Conservation (phyloP, 37 sponge, comb jelly and placozoan genomes). For the Geodia barretti region DNA sequence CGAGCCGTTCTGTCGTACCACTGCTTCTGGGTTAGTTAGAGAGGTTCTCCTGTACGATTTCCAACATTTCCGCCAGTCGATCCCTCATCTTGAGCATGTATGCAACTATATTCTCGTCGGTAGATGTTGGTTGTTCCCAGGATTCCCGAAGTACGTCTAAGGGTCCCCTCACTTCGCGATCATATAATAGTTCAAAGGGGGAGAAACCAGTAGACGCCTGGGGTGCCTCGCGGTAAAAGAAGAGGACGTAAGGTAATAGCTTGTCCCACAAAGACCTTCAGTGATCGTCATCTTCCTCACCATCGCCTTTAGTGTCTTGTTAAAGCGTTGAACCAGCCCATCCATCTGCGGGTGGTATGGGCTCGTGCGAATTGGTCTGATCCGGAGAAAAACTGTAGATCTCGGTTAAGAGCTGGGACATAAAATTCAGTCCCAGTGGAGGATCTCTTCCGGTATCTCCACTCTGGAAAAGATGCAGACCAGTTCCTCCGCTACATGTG, state of each 20-base stretch:
- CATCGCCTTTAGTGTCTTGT: slow-evolving; percentile 34
- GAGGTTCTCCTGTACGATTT: slow-evolving; percentile 32
- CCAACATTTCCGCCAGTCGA: slow-evolving; percentile 15
- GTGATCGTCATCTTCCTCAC: not conserved
- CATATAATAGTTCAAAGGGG: slow-evolving; percentile 49
- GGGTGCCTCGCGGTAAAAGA: slow-evolving; percentile 48
- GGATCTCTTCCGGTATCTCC: slow-evolving; percentile 40
- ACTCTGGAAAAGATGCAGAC: slow-evolving; percentile 26
- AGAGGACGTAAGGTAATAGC: slow-evolving; percentile 22
- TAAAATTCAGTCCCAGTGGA: slow-evolving; percentile 43
- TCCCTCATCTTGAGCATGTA: slow-evolving; percentile 22
- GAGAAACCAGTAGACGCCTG: slow-evolving; percentile 50
- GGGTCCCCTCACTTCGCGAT: slow-evolving; percentile 14
- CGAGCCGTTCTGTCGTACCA: slow-evolving; percentile 40
- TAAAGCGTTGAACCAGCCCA: slow-evolving; percentile 41
- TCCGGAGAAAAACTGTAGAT: slow-evolving; percentile 36
- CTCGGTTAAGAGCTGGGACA: slow-evolving; percentile 34
- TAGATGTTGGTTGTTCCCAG: not conserved
- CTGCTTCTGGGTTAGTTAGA: slow-evolving; percentile 6
- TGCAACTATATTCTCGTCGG: slow-evolving; percentile 14
- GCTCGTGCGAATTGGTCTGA: slow-evolving; percentile 41
- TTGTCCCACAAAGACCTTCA: slow-evolving; percentile 8
- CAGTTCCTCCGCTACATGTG: slow-evolving; percentile 35
- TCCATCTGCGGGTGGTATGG: slow-evolving; percentile 58
- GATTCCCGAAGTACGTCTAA: slow-evolving; percentile 28